Conservation (phyloP, 64 coral and sea anemone genomes). For the Orbicella faveolata region DNA sequence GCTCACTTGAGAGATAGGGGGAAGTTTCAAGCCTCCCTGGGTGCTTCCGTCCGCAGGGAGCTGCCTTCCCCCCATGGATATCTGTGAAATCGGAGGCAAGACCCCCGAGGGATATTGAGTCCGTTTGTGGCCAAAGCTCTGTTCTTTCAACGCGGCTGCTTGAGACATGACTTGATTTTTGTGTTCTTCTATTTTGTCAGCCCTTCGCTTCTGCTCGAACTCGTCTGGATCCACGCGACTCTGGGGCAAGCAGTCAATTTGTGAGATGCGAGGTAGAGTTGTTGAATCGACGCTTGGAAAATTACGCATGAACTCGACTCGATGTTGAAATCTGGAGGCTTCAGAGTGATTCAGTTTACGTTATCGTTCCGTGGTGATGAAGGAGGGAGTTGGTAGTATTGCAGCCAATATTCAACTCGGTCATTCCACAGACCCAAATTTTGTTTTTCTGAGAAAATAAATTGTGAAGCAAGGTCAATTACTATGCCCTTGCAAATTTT, state of each 20-base stretch:
- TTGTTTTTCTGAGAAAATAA: not conserved
- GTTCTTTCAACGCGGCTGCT: not conserved
- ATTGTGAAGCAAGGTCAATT: not conserved
- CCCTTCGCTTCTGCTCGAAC: conserved; percentile 16
- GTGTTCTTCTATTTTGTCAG: not conserved
- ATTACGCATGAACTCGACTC: not conserved
- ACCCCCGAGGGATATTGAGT: not conserved
- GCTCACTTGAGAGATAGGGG: conserved; percentile 54
- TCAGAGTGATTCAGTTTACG: not conserved
- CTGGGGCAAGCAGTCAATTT: conserved; percentile 51
- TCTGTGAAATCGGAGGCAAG: conserved; percentile 52
- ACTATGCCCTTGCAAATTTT: not conserved
- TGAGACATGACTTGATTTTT: conserved; percentile 31
- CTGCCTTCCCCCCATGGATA: conserved; percentile 52
- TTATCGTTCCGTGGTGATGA: not conserved
- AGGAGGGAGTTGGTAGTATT: not conserved
- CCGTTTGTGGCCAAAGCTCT: not conserved
- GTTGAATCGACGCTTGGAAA: conserved; percentile 1
- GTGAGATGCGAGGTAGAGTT: conserved; percentile 36
- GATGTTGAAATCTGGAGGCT: not conserved
- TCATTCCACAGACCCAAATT: not conserved
- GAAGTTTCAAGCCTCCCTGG: conserved; percentile 13
- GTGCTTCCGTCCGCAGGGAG: not conserved
- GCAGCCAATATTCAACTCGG: not conserved
- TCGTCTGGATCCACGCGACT: conserved; percentile 33